Conservation (phyloP, 1,140 invertebrate species). For the Catajapyx aquilonaris region DNA sequence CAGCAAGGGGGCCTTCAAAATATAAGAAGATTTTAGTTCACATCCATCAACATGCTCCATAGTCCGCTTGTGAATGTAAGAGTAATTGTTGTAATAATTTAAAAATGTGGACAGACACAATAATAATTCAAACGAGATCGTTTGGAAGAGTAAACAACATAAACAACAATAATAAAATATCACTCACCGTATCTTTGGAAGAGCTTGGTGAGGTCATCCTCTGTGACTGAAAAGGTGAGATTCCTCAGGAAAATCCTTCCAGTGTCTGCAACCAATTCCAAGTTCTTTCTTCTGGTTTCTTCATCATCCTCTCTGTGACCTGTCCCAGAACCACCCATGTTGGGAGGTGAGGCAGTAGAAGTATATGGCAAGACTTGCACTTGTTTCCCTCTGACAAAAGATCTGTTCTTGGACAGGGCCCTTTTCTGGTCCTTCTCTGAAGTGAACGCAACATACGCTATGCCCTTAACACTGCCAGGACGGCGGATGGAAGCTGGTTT, state of each 20-base stretch:
- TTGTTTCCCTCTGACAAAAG: constrained; percentile 46
- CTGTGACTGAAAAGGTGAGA: constrained; percentile 67
- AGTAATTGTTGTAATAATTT: not conserved
- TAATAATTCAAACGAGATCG: not conserved
- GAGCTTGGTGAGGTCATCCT: constrained; percentile 61
- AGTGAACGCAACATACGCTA: constrained; percentile 77
- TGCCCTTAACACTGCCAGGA: constrained; percentile 52
- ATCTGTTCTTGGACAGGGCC: constrained; percentile 65
- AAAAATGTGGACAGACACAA: not conserved
- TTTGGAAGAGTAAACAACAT: not conserved
- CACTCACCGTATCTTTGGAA: constrained; percentile 70
- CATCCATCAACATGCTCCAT: not conserved
- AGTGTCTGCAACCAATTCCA: constrained; percentile 70
- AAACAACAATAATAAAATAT: constrained; percentile 1
- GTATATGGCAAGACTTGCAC: too few species aligned
- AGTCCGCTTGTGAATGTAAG: not conserved
- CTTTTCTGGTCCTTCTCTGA: constrained; percentile 58
- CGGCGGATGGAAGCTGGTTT: constrained; percentile 55
- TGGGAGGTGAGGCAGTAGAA: too few species aligned
- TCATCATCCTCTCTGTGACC: constrained; percentile 55
- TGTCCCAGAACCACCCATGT: too few species aligned
- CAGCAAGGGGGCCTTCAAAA: constrained; percentile 52
- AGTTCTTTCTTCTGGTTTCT: too few species aligned
- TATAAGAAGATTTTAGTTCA: constrained; percentile 6
- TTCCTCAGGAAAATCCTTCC: constrained; percentile 91